Evolutionary conservation across 2,113 vertebrate genomes (phyloP), one percentile per base, ranked within the genome.

Genomic region (Poeciliopsis occidentalis): DNA sequence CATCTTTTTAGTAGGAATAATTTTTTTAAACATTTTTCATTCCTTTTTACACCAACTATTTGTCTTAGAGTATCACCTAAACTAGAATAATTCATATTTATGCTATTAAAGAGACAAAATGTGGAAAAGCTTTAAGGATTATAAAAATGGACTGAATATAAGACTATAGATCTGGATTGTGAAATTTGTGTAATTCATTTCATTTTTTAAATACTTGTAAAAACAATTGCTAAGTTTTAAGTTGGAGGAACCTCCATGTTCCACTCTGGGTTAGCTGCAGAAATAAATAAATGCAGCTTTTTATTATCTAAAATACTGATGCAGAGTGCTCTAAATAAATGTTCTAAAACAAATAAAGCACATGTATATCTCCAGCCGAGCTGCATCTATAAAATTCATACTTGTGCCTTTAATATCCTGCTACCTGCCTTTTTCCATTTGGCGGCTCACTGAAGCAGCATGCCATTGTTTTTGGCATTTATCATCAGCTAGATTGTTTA

Each of bases 351-450:
- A 27, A 60, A 51, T 29, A 27, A 26, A 57, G 44, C 30, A 47
- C 22, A 2, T 69, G 32, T 62, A 54, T 7, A 66, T 34, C 17
- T 64, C 27, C 4, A 60, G 12, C 27, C 8, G 4, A 30, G 2
- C 31, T 61, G 69, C 8, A n/a, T 76, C 30, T 65, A 61, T 70
- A 67, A 68, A 29, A 68, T 41, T 17, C 60, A 17, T 17, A n/a
- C 44, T 47, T 47, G 44, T 47, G 17, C 32, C 32, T 6, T n/a
- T 1, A 10, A 19, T 67, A 37, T 22, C 37, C 13, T 19, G 3
- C 12, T 30, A 47, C 27, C 19, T 24, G 39, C 0, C 61, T 71
- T 79, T 66, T 72, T 34, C 13, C 29, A 1, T 37, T 26, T 7
- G 61, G 8, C 6, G 13, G 12, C 39, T 12, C 24, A 31, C 30